A percentile compares a stretch with the other conserved stretches of the same genome.
Evolutionary conservation across 2,797 vertebrate genomes (phyloP).

Genomic region (Premnoplex brunnescens): DNA sequence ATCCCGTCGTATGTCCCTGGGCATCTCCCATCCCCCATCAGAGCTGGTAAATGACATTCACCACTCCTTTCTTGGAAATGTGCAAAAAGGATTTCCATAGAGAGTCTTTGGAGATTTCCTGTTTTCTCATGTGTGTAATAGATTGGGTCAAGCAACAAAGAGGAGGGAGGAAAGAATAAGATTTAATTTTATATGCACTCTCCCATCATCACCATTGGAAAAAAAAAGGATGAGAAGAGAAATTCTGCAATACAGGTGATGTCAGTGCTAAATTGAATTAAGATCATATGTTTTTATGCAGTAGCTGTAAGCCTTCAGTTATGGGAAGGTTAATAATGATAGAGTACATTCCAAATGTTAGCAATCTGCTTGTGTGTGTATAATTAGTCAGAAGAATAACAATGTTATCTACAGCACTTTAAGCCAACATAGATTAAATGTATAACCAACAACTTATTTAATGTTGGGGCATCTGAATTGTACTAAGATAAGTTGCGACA

Average conservation of each 20-base stretch:
- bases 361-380: background rate
- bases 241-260: constrained; percentile 51
- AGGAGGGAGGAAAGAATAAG: constrained; percentile 37
- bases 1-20: background rate
- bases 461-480: background rate
- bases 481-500: background rate
- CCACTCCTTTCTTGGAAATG: constrained; percentile 71
- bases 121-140: constrained; percentile 80
- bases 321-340: constrained; percentile 18
- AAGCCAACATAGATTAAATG: background rate
- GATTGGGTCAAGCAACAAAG: constrained; percentile 69
- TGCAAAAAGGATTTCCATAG: constrained; percentile 77
- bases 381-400: constrained; percentile 28
- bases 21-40: constrained; percentile 32
- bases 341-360: constrained; percentile 53
- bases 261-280: constrained; percentile 71
- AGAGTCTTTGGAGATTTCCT: constrained; percentile 74
- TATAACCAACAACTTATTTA: background rate
- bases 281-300: constrained; percentile 56
- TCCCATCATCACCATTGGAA: background rate
- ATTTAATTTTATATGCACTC: constrained; percentile 62
- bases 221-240: constrained; percentile 29
- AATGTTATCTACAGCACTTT: constrained; percentile 19
- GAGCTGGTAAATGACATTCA: constrained; percentile 54
- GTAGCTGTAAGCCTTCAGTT: constrained; percentile 56